Percentiles rank a stretch among this genome's conserved stretches.
phyloP scores from a whole-genome alignment of 2,797 vertebrate genomes.

The Danio tinwini region DNA sequence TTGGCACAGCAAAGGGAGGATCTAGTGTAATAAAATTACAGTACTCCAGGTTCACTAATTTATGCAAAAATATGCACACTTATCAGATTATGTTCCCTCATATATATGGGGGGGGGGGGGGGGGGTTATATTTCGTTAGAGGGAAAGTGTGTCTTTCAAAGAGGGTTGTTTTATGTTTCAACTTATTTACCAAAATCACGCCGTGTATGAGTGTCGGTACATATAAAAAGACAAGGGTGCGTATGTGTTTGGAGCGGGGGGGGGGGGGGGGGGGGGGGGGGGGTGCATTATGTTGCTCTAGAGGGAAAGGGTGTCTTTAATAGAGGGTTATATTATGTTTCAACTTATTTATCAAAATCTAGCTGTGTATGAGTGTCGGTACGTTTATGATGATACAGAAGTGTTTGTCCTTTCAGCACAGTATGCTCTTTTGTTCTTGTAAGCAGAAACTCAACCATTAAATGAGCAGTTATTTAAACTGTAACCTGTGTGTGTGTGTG shows the following conservation, averaged over 20 bases:
- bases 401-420: constrained; percentile 5
- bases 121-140: too few species aligned
- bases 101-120: too few species aligned
- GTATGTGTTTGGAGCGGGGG: too few species aligned
- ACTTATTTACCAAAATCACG: too few species aligned
- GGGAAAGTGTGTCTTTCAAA: too few species aligned
- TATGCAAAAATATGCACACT: constrained; percentile 45
- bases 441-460: constrained; percentile 27
- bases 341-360: constrained; percentile 34
- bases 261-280: too few species aligned
- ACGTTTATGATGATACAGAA: background rate
- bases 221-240: too few species aligned
- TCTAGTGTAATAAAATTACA: constrained; percentile 47
- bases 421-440: constrained; percentile 16
- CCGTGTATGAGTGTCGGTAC: too few species aligned
- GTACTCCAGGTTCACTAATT: constrained; percentile 35
- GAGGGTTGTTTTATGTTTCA: too few species aligned
- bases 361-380: constrained; percentile 14
- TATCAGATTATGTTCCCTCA: constrained; percentile 57
- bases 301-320: too few species aligned
- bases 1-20: constrained; percentile 22
- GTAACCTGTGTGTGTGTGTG: background rate
- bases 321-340: background rate
- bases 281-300: too few species aligned
- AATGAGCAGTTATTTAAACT: constrained; percentile 19